Base-by-base conservation (phyloP, 2,888 invertebrate species). In the Sphaerolaimus hirsutus region DNA sequence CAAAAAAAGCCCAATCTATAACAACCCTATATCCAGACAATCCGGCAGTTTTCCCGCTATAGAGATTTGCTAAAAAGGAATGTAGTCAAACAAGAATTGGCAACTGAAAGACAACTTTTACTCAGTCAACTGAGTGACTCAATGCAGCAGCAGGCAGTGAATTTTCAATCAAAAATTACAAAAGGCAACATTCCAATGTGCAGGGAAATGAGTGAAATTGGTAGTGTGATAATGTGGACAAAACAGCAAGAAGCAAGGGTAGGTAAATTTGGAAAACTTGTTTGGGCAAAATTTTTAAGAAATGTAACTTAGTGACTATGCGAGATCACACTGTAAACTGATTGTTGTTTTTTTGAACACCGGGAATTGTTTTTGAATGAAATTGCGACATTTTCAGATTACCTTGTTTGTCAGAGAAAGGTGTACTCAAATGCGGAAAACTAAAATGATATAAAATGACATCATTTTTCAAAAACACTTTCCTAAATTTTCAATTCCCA, bases 11-110 rank as follows among this genome's bases (percentile, higher is more conserved):
- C n/a, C n/a, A n/a, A n/a, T n/a, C n/a, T n/a, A n/a, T n/a, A n/a
- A n/a, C n/a, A n/a, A n/a, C n/a, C n/a, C n/a, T n/a, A n/a, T n/a
- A n/a, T 71, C 44, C 64, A 81, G 78, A 72, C 83, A 54, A 68
- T 86, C 45, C 76, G 81, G 58, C 86, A 89, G 59, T 86, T 89
- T 63, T 78, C 79, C 53, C 75, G 81, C 52, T 91, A 87, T 66
- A 76, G 79, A 51, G 78, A 82, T 22, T 68, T 93, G 14, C 77
- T 91, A 47, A 75, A 76, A 56, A 71, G 89, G 10, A 63, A 66
- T 19, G 63, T 58, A 14, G 66, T 71, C 40, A 66, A 64, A 49
- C 66, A 66, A 42, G 68, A 68, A 52, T 62, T 72, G 54, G 59
- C 63, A 24, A 59, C 65, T 26, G 69, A 70, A 54, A 64, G 67